Base-by-base conservation (phyloP, 2,888 invertebrate species). In the Nomada hirtipes region DNA sequence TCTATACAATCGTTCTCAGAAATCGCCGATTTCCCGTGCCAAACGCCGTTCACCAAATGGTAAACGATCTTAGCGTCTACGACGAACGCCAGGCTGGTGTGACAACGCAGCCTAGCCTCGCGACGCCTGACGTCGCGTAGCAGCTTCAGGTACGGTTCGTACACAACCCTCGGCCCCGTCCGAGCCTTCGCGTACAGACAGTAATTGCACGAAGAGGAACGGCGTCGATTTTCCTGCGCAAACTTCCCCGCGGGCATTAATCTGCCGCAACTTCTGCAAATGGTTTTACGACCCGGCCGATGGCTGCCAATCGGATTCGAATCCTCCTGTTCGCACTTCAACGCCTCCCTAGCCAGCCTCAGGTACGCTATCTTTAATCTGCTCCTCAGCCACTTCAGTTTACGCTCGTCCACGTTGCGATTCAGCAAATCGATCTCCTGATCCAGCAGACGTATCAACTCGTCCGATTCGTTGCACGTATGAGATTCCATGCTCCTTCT, bases 1-100 rank as follows among this genome's bases (percentile, higher is more conserved):
- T 96, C 96, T 18, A 97, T 94, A 90, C 98, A 97, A 82, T 95
- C 95, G 91, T 96, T 96, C 90, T 98, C 98, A 88, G 97, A 98
- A 59, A 98, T 95, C 1, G 97, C 96, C 0, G 98, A 98, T 94
- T 97, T 97, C 0, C 97, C 96, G 91, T 98, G 97, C 98, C 98
- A 98, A 80, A 98, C 96, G 88, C 97, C 96, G 89, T 97, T 97
- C 9, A 98, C 96, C 78, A 99, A 95, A 90, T 97, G 97, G 90
- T 97, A 96, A 84, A 98, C 94, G 91, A 98, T 98, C 86, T 96
- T 96, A 86, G 96, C 96, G 91, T 97, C 97, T 67, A 98, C 94
- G 13, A 96, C 96, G 92, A 97, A 98, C 3, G 97, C 97, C 79
- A 97, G 94, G 50, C 90, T 87, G 81, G 96, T 96, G 80, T 96